Percentiles rank a stretch among this genome's conserved stretches.
Conservation (phyloP, 2,888 invertebrate genomes). For the Tiliacea aurago region DNA sequence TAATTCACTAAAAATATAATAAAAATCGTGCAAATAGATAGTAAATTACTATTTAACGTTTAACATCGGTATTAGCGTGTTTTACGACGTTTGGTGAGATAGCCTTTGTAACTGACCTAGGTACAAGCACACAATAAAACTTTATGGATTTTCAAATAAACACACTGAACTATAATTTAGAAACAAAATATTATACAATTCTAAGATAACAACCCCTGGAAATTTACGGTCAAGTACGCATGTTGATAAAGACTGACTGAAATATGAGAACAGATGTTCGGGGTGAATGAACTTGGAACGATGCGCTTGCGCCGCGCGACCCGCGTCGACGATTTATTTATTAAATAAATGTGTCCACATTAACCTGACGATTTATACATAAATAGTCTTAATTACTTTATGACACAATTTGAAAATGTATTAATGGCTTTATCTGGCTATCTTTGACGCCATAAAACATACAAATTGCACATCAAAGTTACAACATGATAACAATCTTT, state of each 20-base stretch:
- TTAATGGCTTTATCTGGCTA: conserved; percentile 58
- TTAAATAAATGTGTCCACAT: conserved; percentile 68
- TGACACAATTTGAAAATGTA: conserved; percentile 60
- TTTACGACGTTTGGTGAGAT: conserved; percentile 57
- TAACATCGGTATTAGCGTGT: conserved; percentile 53
- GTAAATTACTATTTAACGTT: conserved; percentile 54
- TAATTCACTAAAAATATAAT: conserved; percentile 30
- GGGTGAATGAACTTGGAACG: conserved; percentile 83
- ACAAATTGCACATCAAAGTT: conserved; percentile 56
- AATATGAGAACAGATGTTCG: conserved; percentile 88
- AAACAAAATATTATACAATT: conserved; percentile 60
- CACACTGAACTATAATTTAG: conserved; percentile 51
- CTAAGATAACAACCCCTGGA: conserved; percentile 61
- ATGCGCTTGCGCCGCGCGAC: conserved; percentile 74
- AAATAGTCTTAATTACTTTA: conserved; percentile 72
- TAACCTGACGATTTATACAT: conserved; percentile 75
- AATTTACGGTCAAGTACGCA: conserved; percentile 75
- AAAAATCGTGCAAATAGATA: conserved; percentile 41
- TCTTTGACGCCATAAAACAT: conserved; percentile 55
- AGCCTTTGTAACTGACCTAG: conserved; percentile 67
- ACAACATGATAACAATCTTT: conserved; percentile 62
- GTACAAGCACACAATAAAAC: conserved; percentile 54
- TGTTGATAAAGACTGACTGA: conserved; percentile 83
- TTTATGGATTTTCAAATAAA: conserved; percentile 60
- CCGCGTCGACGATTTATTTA: conserved; percentile 78